Conservation (phyloP, 2,888 invertebrate genomes). For the Agrochola lychnidis region DNA sequence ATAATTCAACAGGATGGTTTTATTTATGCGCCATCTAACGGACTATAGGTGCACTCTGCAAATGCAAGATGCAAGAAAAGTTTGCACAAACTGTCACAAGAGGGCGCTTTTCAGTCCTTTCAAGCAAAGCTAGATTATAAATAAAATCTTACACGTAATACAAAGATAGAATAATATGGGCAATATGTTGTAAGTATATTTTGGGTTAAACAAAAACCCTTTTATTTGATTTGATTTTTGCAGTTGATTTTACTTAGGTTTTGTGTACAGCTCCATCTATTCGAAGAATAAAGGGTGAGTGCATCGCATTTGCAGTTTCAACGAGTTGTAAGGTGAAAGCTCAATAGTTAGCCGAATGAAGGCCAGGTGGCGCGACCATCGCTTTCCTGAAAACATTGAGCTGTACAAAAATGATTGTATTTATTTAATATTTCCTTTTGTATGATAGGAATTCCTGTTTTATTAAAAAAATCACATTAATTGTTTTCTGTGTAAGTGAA, state of each 20-base stretch:
- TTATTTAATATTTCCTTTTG: neutral
- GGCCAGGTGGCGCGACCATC: constrained; percentile 19
- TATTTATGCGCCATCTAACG: constrained; percentile 18
- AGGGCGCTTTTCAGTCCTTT: constrained; percentile 1
- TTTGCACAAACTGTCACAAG: neutral
- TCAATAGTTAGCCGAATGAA: neutral
- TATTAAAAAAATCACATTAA: neutral
- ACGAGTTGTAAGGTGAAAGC: constrained; percentile 1
- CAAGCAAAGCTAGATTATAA: no score
- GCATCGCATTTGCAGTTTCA: constrained; percentile 22
- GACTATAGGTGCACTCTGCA: neutral
- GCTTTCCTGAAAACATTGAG: neutral
- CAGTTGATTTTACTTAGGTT: neutral
- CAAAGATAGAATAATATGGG: no score
- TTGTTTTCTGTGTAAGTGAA: neutral
- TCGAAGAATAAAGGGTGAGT: neutral
- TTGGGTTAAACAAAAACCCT: neutral
- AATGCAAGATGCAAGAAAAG: constrained; percentile 7
- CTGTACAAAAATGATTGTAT: neutral
- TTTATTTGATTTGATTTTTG: neutral
- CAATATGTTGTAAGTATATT: no score
- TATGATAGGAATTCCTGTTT: neutral
- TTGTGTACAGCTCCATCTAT: constrained; percentile 11
- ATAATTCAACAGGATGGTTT: neutral
- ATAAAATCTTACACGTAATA: neutral